Percentiles rank a stretch among this genome's conserved stretches.
Conservation (phyloP, 2,113 vertebrate species). For the Xyliphius kryptos region DNA sequence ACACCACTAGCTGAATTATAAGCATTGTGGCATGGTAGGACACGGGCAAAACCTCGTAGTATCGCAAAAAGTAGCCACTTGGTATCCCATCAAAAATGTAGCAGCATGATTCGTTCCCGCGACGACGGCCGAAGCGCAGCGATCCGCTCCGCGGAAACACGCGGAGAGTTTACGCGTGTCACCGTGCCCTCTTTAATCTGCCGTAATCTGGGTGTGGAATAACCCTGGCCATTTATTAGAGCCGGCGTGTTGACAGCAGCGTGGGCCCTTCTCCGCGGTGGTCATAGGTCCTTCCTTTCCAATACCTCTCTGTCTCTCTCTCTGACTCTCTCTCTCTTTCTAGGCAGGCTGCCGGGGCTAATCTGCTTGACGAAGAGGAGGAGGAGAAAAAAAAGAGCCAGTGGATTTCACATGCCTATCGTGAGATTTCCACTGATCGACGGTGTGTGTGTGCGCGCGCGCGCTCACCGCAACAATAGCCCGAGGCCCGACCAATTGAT, state of each 20-base stretch:
- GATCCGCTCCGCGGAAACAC: slow-evolving; percentile 49
- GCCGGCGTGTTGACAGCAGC: slow-evolving; percentile 51
- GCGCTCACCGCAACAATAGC: slow-evolving; percentile 76
- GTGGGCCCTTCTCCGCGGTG: slow-evolving; percentile 52
- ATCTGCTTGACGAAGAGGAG: slow-evolving; percentile 38
- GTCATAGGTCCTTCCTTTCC: too few species aligned
- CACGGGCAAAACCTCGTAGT: slow-evolving; percentile 54
- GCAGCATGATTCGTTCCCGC: slow-evolving; percentile 40
- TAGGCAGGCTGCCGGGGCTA: too few species aligned
- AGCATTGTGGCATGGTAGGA: slow-evolving; percentile 82
- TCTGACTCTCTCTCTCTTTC: slow-evolving; percentile 16
- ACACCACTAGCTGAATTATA: slow-evolving; percentile 76
- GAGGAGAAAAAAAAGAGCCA: slow-evolving; percentile 38
- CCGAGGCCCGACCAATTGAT: slow-evolving; percentile 81
- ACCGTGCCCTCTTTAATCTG: slow-evolving; percentile 50
- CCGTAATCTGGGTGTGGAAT: too few species aligned
- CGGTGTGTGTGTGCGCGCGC: slow-evolving; percentile 42
- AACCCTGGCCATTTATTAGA: too few species aligned
- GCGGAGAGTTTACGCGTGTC: slow-evolving; percentile 51
- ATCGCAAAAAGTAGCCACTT: slow-evolving; percentile 52
- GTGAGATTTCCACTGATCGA: slow-evolving; percentile 39
- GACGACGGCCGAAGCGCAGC: too few species aligned
- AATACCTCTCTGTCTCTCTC: too few species aligned
- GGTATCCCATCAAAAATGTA: slow-evolving; percentile 75
- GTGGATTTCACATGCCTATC: slow-evolving; percentile 59